Base-by-base conservation (phyloP, 2,113 vertebrate genomes). In the Phaethon lepturus region DNA sequence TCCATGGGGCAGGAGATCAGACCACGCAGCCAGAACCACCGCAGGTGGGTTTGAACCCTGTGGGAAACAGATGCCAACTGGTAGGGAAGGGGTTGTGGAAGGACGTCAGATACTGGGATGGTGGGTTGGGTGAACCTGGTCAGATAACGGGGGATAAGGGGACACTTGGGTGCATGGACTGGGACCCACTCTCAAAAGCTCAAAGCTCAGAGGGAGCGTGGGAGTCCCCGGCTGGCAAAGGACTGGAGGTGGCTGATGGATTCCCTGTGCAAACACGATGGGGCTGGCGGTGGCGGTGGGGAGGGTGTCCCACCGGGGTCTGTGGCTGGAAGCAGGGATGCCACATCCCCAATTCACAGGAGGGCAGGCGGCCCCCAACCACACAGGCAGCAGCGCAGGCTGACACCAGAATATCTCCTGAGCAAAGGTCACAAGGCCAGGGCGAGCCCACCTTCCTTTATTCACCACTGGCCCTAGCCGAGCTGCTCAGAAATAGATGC, bases 141-240 rank as follows among this genome's bases (percentile, higher is more conserved):
- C 38, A 68, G 44, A 19, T 50, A 60, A 26, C 33, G 53, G 64
- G 23, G 38, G 17, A 2, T 1, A 14, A 5, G 3, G 11, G 38
- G 31, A 55, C 10, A 40, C 19, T 9, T 26, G 4, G 66, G 38
- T 13, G 55, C 7, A 10, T 42, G 23, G 29, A 12, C 5, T 63
- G 69, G 26, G 58, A 58, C 6, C 28, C 38, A n/a, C n/a, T n/a
- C n/a, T n/a, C n/a, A 7, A 38, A 8, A 38, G 38, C 38, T 23
- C 33, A 28, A 53, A 67, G 35, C 60, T 84, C 68, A 47, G 64
- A 56, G 29, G 5, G n/a, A 89, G 7, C 17, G 3, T 9, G 33
- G 66, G 47, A 24, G 53, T 40, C 19, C n/a, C 44, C 0, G 0
- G 42, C 1, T 58, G 72, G 16, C 20, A 60, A 31, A 86, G 35